Evolutionary conservation across 2,888 invertebrate species (phyloP), one percentile per base, ranked within the genome.

Genomic region (Troides oblongomaculatus): DNA sequence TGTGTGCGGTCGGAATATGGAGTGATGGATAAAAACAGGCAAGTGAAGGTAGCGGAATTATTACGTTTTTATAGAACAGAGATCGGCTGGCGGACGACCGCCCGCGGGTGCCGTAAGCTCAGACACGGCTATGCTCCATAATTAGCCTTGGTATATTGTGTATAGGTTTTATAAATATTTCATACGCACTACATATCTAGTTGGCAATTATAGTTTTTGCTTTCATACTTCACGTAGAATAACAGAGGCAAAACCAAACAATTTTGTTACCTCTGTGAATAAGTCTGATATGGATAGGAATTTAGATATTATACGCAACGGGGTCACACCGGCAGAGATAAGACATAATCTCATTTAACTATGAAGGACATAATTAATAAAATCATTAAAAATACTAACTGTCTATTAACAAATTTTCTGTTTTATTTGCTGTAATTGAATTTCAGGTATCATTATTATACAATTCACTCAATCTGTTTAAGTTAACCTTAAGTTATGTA

Each of bases 111-210:
- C 90, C 84, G 84, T 82, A 82, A 84, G 80, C 81, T 77, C 78
- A 78, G 79, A 80, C 84, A 84, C 84, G 84, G 78, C 83, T 84
- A 85, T 83, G 84, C 84, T 87, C 89, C 88, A 87, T 87, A 89
- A 89, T 88, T 89, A 90, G 87, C 83, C 79, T 81, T 86, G 91
- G 90, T 92, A 92, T 58, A 58, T 53, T 53, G 53, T 53, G 53
- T 53, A 53, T 92, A 91, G 91, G 89, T 89, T 90, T 84, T 86
- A 92, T 92, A 89, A 90, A 91, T 92, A 87, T 90, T 90, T 90
- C 89, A 90, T 90, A 88, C 82, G 81, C 82, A 78, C 82, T 83
- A 78, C 84, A 81, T 82, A 84, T 81, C 84, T 82, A 84, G 85
- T 83, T 86, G 86, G 87, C 90, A 91, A 81, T 91, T 90, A 91